These are phyloP conservation scores for Notothenia rossii DNA, from an alignment of 2,113 vertebrate species.

Conservation along the genomic window DNA sequence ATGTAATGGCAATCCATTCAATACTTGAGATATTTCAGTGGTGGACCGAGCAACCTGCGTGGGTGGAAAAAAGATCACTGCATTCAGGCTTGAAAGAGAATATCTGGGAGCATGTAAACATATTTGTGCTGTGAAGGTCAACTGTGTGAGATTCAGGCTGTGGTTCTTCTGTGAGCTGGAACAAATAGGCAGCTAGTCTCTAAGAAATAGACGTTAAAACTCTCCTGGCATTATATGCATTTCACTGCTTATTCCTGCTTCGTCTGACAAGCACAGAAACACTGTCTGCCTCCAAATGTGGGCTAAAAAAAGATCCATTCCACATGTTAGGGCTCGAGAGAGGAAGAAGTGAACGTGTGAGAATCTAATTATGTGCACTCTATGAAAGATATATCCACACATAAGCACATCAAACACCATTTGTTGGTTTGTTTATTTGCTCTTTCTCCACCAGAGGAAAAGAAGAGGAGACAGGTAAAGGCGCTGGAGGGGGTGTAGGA, in stretches of 20 bases:
- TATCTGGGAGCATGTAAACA: conserved; percentile 14
- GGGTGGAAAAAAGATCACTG: background rate
- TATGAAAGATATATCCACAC: conserved; percentile 57
- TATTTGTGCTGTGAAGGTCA: conserved; percentile 52
- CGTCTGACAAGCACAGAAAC: conserved; percentile 33
- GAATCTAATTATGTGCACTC: conserved; percentile 50
- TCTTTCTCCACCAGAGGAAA: conserved; percentile 77
- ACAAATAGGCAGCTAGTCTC: conserved; percentile 43
- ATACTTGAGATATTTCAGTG: background rate
- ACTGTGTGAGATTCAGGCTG: conserved; percentile 27
- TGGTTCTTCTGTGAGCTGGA: conserved; percentile 17
- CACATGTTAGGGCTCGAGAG: conserved; percentile 20
- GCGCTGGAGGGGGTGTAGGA: conserved; percentile 49
- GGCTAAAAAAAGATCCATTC: conserved; percentile 14
- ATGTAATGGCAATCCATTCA: background rate
- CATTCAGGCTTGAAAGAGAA: background rate
- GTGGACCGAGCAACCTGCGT: background rate
- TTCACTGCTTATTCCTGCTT: conserved; percentile 49
- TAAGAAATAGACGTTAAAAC: conserved; percentile 44
- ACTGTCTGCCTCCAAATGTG: conserved; percentile 3
- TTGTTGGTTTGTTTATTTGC: conserved; percentile 83
- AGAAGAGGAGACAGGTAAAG: conserved; percentile 64
- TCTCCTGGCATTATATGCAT: conserved; percentile 48
- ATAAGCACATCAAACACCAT: conserved; percentile 24
- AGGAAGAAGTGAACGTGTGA: conserved; percentile 20